phyloP scores from a whole-genome alignment of 2,797 vertebrate genomes.

The Bufotes viridis region DNA sequence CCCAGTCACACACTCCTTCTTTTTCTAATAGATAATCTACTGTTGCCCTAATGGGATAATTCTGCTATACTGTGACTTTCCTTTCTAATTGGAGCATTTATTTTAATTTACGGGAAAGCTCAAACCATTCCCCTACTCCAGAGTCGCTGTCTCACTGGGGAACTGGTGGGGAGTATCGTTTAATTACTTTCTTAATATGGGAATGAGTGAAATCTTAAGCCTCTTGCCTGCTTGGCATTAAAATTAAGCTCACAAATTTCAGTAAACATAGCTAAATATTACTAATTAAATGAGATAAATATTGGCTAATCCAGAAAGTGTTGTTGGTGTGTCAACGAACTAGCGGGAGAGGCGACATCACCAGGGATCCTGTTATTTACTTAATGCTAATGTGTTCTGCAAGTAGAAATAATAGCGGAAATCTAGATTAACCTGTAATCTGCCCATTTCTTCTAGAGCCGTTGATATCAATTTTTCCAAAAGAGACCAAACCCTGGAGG shows the following conservation, averaged over 20 bases:
- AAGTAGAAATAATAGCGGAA: not conserved
- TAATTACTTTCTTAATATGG: conserved; percentile 28
- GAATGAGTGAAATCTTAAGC: conserved; percentile 23
- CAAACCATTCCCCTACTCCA: not conserved
- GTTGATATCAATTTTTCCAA: not conserved
- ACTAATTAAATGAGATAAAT: conserved; percentile 45
- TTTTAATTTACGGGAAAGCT: conserved; percentile 6
- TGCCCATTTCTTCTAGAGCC: not conserved
- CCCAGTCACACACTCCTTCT: not conserved
- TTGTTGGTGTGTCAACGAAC: conserved; percentile 8
- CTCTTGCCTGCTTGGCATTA: not conserved
- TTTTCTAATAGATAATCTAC: not conserved
- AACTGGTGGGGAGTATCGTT: conserved; percentile 1
- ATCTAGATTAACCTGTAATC: not conserved
- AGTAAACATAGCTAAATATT: conserved; percentile 45
- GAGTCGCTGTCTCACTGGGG: not conserved
- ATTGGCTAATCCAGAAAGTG: conserved; percentile 23
- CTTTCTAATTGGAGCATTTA: not conserved
- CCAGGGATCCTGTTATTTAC: conserved; percentile 16
- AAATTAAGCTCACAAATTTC: conserved; percentile 28
- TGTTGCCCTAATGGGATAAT: not conserved
- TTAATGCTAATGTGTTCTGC: conserved; percentile 17
- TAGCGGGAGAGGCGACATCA: not conserved
- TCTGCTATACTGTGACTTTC: not conserved
- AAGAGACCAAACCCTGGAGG: not conserved